These are phyloP conservation scores for Eurytoma californica DNA, from an alignment of 2,888 invertebrate genomes.

Conservation along the genomic window DNA sequence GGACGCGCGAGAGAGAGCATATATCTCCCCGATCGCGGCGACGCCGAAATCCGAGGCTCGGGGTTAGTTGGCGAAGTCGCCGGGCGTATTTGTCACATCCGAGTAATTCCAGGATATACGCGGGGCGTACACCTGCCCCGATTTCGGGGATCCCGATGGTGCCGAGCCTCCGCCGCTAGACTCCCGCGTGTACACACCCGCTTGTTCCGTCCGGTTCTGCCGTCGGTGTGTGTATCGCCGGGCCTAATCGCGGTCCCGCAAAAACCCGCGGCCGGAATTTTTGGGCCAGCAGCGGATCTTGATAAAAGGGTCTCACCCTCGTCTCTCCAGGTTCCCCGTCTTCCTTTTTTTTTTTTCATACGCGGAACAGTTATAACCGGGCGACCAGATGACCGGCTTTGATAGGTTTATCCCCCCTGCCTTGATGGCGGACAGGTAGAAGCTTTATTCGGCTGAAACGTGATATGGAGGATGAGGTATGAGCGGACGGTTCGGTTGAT, in stretches of 20 bases:
- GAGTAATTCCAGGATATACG: slow-evolving; percentile 70
- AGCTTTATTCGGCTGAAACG: slow-evolving; percentile 28
- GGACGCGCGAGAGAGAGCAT: background rate
- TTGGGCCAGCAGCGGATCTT: slow-evolving; percentile 66
- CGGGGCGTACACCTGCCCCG: slow-evolving; percentile 68
- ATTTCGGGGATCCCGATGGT: slow-evolving; percentile 52
- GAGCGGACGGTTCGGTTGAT: background rate
- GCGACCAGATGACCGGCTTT: slow-evolving; percentile 60
- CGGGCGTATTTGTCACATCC: slow-evolving; percentile 72
- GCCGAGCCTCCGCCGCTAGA: slow-evolving; percentile 47
- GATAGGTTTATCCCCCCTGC: slow-evolving; percentile 57
- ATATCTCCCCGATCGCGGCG: slow-evolving; percentile 21
- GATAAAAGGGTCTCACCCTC: slow-evolving; percentile 62
- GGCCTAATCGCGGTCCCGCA: slow-evolving; percentile 67
- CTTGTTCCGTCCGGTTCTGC: too few relatives aligned
- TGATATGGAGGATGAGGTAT: slow-evolving; percentile 16
- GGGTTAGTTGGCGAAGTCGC: slow-evolving; percentile 61
- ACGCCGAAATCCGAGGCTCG: slow-evolving; percentile 32
- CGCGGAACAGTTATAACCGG: slow-evolving; percentile 60
- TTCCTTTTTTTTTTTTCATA: slow-evolving; percentile 51
- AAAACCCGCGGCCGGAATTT: slow-evolving; percentile 66
- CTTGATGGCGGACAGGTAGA: slow-evolving; percentile 23
- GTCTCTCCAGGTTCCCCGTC: background rate
- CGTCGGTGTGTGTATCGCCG: slow-evolving; percentile 64
- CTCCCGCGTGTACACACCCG: slow-evolving; percentile 46